Base-by-base conservation (phyloP, 2,797 vertebrate species). In the Coregonus sp. region DNA sequence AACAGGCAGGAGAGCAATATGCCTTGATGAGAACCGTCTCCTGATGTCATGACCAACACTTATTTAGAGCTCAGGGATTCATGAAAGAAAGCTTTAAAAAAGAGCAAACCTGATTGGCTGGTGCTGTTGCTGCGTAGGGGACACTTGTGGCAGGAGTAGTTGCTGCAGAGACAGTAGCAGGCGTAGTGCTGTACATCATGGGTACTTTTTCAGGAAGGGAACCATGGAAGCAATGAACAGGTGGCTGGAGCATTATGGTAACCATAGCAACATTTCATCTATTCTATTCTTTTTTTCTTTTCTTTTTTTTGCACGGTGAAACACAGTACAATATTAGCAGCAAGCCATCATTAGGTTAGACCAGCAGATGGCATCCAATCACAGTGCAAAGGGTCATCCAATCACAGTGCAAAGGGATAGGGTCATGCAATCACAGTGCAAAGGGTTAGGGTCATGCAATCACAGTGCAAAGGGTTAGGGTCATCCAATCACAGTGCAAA, bases 171-270 rank as follows among this genome's bases (percentile, higher is more conserved):
- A 97, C 96, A 97, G 96, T 97, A 97, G 97, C 97, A 94, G 97
- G 96, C 95, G 97, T 94, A 97, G 97, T 96, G 96, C 96, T 98
- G 97, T 98, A 97, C 97, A 98, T 97, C 97, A 98, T 98, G 96
- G 97, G 97, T 95, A 99, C 98, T 99, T 94, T 93, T 97, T 98
- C 97, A 97, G 97, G 97, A 98, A 95, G 96, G 98, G 96, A 97
- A 97, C 96, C 98, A 99, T 99, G 97, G 96, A 98, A 99, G 97
- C 98, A 99, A 99, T 99, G 97, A 98, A 97, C 96, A 99, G 96
- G 97, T 96, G 97, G 96, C 97, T 96, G 98, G 95, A 97, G 98
- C 97, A 95, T 99, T 98, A 99, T 97, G 97, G 97, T 96, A 97
- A 95, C 93, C 92, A 92, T 92, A 92, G 93, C 92, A 92, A 97